Percentiles rank a stretch among this genome's conserved stretches.
Evolutionary conservation across 64 coral and sea anemone species (phyloP).

Genomic region (Cladopsammia gracilis): DNA sequence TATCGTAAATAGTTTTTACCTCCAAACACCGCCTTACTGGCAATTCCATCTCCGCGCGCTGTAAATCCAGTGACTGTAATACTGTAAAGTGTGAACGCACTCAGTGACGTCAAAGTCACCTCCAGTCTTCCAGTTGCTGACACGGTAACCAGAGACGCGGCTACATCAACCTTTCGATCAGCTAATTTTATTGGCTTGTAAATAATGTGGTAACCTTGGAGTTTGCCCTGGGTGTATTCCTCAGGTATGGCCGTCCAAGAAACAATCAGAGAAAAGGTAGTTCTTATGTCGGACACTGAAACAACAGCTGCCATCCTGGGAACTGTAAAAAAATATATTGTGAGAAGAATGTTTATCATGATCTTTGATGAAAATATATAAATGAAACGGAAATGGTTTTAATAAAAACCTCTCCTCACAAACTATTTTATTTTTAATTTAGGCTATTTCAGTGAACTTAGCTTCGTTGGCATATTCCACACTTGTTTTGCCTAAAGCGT

Average conservation of each 20-base stretch:
- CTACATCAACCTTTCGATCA: not conserved
- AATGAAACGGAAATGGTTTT: too few species aligned
- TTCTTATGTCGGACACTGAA: not conserved
- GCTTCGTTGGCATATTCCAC: too few species aligned
- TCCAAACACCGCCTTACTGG: not conserved
- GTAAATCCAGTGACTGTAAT: constrained; percentile 27
- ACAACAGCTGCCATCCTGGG: not conserved
- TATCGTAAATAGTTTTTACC: not conserved
- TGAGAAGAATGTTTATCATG: too few species aligned
- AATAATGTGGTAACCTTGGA: constrained; percentile 21
- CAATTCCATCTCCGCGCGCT: not conserved
- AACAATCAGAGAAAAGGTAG: not conserved
- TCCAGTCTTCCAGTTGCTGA: not conserved
- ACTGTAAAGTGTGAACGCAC: not conserved
- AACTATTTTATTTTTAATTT: too few species aligned
- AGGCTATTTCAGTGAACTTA: too few species aligned
- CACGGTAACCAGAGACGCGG: not conserved
- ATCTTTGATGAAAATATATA: too few species aligned
- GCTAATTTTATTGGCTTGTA: constrained; percentile 1
- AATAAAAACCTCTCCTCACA: too few species aligned
- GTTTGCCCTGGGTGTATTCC: not conserved
- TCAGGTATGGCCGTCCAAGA: constrained; percentile 18
- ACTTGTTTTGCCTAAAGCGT: too few species aligned
- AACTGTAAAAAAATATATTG: not conserved
- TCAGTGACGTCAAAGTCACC: not conserved